phyloP scores from a whole-genome alignment of 2,113 vertebrate genomes.

The Smithornis capensis region DNA sequence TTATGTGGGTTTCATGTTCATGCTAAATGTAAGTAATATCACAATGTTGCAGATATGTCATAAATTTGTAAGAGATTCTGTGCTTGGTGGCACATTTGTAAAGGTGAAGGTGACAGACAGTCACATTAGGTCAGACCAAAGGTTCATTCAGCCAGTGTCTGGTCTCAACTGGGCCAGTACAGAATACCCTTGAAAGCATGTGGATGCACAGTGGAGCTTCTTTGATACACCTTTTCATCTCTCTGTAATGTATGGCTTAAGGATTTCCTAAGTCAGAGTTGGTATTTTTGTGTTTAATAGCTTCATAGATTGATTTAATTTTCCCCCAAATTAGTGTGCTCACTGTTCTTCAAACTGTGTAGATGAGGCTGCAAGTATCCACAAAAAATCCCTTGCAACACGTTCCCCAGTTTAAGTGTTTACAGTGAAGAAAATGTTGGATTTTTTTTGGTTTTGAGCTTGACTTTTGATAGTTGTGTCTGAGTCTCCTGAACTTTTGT shows the following conservation, averaged over 20 bases:
- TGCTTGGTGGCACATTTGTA: background rate
- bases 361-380: background rate
- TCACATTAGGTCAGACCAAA: background rate
- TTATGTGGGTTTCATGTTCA: background rate
- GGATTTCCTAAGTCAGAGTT: background rate
- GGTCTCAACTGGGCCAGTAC: background rate
- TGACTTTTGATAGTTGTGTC: background rate
- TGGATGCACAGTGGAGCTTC: background rate
- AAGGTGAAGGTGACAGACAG: background rate
- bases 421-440: background rate
- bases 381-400: background rate
- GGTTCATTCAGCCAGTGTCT: background rate
- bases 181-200: background rate
- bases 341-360: background rate
- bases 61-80: background rate
- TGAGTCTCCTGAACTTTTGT: background rate
- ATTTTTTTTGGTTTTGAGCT: background rate
- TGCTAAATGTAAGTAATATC: background rate
- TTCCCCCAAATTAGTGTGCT: background rate
- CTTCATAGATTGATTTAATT: background rate
- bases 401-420: background rate
- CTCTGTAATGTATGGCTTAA: background rate
- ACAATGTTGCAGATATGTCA: background rate
- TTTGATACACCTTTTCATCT: background rate
- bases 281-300: background rate